These are phyloP conservation scores for Lagopus muta DNA, from an alignment of 2,113 vertebrate genomes.

Conservation along the genomic window DNA sequence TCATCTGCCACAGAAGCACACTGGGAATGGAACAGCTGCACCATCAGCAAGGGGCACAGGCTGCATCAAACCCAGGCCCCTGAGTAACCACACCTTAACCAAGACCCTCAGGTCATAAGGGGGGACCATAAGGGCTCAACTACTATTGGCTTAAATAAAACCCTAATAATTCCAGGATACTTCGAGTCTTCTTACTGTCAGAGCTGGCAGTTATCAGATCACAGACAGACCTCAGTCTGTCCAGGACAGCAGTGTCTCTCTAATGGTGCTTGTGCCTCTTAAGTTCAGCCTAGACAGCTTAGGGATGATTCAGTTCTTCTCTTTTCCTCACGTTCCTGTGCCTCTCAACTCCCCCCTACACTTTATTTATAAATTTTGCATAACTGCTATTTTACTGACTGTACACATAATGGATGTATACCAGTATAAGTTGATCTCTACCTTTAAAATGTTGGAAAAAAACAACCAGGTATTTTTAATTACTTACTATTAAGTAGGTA, in stretches of 20 bases:
- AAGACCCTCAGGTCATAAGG: neutral
- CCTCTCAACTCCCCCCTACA: too few species aligned
- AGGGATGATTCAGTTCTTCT: neutral
- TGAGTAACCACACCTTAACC: neutral
- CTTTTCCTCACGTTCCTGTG: neutral
- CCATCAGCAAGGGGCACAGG: neutral
- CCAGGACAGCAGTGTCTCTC: neutral
- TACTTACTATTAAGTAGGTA: neutral
- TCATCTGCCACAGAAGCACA: neutral
- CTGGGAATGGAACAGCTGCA: neutral
- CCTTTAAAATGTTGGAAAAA: neutral
- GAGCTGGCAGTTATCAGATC: neutral
- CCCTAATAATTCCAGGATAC: neutral
- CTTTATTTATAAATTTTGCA: neutral
- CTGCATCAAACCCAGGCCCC: neutral
- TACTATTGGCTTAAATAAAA: too few species aligned
- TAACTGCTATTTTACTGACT: neutral
- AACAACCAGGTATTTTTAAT: neutral
- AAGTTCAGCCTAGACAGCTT: neutral
- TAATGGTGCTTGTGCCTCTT: too few species aligned
- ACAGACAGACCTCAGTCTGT: neutral
- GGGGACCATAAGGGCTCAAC: neutral
- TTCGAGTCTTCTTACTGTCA: neutral
- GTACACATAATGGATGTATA: neutral
- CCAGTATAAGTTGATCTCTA: neutral